Base-by-base conservation (phyloP, 1,140 invertebrate species). In the Cotesia typhae region DNA sequence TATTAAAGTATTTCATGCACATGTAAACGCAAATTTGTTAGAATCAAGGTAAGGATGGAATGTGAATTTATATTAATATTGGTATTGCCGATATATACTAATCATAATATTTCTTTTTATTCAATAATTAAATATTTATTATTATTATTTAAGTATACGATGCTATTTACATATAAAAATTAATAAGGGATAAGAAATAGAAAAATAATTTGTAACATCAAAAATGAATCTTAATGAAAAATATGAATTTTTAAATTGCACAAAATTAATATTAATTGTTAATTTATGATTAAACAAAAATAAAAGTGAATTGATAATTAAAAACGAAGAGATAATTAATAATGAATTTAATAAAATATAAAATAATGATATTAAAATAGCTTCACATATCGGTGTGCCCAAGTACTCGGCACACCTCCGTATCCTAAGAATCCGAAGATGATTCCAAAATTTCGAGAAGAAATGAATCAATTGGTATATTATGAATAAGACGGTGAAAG, bases 401-500 rank as follows among this genome's bases (percentile, higher is more conserved):
- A 65, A 81, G 63, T 14, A 83, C 77, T 78, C 73, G 81, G 78
- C 83, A 84, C 82, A 84, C 81, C 81, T 65, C 74, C 60, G 82
- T 80, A 73, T 85, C 80, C 82, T 87, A 88, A 77, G 85, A 80
- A 74, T 89, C 89, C 38, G 85, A 80, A 3, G 90, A 87, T 55
- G 89, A 89, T 78, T 93, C 91, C 38, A 94, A 85, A 87, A 92
- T 91, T 77, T 94, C 91, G 73, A 89, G 89, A 70, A 94, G 89
- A 82, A 92, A 93, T n/a, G 87, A 89, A 75, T 92, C 90, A 75
- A 94, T 90, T 59, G 89, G 90, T 64, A 89, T 89, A 76, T 97
- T 95, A 51, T 92, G 93, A 75, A 96, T 94, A 52, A 98, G 89
- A 82, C 95, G 94, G 88, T 96, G 97, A 89, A 96, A 97, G 89